phyloP scores from a whole-genome alignment of 1,140 invertebrate genomes.

The Drosophila malerkotliana region DNA sequence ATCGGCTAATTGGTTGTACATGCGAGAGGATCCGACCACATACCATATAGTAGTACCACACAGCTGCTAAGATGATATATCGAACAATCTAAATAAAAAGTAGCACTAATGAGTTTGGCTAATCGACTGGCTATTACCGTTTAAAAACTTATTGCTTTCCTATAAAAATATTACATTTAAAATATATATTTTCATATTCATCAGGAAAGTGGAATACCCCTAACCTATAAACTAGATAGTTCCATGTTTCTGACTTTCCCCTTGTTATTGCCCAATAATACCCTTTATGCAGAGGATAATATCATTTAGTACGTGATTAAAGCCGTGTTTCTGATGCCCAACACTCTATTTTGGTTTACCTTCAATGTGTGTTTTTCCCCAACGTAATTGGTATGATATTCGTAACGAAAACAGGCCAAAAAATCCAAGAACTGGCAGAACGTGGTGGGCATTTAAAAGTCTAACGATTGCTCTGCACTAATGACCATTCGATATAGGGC shows the following conservation, averaged over 20 bases:
- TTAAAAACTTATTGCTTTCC: neutral
- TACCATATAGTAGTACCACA: conserved; percentile 29
- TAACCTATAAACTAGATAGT: no score
- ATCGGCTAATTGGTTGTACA: conserved; percentile 71
- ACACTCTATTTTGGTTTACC: conserved; percentile 13
- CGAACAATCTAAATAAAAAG: conserved; percentile 2
- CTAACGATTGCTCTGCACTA: conserved; percentile 74
- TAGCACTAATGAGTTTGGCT: neutral
- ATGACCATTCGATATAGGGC: conserved; percentile 72
- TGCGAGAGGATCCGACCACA: conserved; percentile 17
- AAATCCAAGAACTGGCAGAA: conserved; percentile 26
- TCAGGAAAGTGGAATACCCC: no score
- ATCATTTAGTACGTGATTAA: conserved; percentile 64
- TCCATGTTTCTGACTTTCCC: neutral
- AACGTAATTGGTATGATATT: conserved; percentile 76
- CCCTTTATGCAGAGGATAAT: neutral
- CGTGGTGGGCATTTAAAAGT: conserved; percentile 75
- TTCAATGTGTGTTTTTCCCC: conserved; percentile 36
- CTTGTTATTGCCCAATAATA: neutral
- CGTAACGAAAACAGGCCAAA: conserved; percentile 41
- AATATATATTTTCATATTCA: neutral
- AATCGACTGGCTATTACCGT: conserved; percentile 13
- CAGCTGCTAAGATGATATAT: conserved; percentile 39
- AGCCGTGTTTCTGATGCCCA: conserved; percentile 41
- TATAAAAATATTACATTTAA: neutral